Evolutionary conservation across 2,113 vertebrate species (phyloP).

Genomic region (Ailurus styani): DNA sequence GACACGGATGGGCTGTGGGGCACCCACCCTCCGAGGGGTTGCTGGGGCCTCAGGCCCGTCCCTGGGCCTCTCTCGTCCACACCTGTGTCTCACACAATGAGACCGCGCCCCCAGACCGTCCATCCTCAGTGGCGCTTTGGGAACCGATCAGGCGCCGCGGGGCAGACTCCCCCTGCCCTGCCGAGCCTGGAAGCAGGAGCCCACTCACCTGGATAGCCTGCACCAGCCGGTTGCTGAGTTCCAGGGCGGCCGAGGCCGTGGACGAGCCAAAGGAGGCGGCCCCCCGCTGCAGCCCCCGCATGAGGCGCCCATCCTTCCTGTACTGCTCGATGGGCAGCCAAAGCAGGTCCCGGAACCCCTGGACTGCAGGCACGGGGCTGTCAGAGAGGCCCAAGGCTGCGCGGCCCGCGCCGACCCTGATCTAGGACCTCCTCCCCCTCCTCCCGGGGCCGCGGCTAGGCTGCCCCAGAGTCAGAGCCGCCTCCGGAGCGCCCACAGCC

Average conservation of each 20-base stretch:
- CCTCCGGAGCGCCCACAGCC: not conserved
- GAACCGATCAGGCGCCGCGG: fast-evolving
- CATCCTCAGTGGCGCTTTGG: not conserved
- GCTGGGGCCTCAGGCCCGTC: not conserved
- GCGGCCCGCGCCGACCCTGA: not conserved
- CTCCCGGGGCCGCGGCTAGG: not conserved
- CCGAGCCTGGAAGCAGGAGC: fast-evolving
- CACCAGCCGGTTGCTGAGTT: slow-evolving; percentile 93
- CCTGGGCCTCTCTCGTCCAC: fast-evolving
- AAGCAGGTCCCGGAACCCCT: slow-evolving; percentile 92
- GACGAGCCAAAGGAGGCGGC: slow-evolving; percentile 93
- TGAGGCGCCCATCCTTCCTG: slow-evolving; percentile 92
- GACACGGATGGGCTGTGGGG: not conserved
- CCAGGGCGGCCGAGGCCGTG: slow-evolving; percentile 91
- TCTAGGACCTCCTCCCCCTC: not conserved
- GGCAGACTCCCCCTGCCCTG: not conserved
- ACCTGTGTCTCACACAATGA: not conserved
- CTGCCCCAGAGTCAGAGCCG: not conserved
- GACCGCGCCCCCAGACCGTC: fast-evolving
- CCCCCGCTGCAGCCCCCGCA: slow-evolving; percentile 92
- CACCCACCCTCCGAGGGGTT: not conserved
- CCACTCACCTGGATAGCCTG: slow-evolving; percentile 91
- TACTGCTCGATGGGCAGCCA: slow-evolving; percentile 96
- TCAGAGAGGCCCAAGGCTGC: not conserved
- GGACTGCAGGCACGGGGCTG: slow-evolving; percentile 77